These are phyloP conservation scores for Nasonovia ribisnigri DNA, from an alignment of 2,888 invertebrate genomes.

Conservation along the genomic window DNA sequence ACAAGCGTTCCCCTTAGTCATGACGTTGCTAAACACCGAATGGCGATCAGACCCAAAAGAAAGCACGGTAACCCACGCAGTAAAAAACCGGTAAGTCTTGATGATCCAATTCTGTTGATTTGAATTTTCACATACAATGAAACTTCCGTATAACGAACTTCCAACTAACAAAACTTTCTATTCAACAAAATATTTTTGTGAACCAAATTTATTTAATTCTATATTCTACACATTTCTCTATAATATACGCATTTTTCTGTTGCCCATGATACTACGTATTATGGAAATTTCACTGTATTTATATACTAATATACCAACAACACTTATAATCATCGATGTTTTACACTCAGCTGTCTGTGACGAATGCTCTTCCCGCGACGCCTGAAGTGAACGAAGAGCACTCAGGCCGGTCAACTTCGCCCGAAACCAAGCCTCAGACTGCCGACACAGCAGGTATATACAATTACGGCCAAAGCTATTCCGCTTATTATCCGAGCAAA, in stretches of 20 bases:
- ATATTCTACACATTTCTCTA: too few relatives aligned
- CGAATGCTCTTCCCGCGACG: constrained; percentile 77
- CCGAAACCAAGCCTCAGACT: constrained; percentile 49
- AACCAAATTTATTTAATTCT: too few relatives aligned
- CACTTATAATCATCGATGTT: background rate
- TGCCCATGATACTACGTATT: too few relatives aligned
- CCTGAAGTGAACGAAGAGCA: constrained; percentile 84
- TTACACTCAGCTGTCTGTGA: constrained; percentile 73
- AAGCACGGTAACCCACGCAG: constrained; percentile 82
- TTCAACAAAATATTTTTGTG: too few relatives aligned
- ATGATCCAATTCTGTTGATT: background rate
- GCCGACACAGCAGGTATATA: constrained; percentile 58
- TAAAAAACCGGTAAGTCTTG: constrained; percentile 73
- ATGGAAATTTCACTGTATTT: background rate
- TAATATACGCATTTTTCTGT: too few relatives aligned
- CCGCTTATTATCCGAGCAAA: constrained; percentile 59
- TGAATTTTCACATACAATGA: background rate
- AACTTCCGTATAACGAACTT: too few relatives aligned
- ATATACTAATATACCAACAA: background rate
- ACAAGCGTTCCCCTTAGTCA: constrained; percentile 77
- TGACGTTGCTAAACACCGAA: constrained; percentile 84
- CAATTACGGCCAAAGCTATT: constrained; percentile 62
- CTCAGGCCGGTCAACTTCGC: constrained; percentile 69
- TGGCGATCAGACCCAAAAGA: constrained; percentile 81
- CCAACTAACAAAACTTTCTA: background rate